Evolutionary conservation across 35 echinoderm and acorn worm species (phyloP).

Genomic region (Lytechinus pictus): DNA sequence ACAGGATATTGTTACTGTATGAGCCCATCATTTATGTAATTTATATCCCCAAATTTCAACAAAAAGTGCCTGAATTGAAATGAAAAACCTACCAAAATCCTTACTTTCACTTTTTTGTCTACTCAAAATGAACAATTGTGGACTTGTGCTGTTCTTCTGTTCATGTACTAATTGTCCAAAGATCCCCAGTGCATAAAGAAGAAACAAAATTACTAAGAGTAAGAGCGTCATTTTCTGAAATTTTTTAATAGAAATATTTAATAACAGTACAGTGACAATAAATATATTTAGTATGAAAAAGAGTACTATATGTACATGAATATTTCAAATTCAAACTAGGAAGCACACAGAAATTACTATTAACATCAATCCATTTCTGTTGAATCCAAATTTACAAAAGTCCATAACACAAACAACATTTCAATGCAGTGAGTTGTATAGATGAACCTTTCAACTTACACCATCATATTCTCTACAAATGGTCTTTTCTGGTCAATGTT

Average conservation of each 20-base stretch:
- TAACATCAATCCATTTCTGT: background rate
- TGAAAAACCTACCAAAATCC: too few relatives aligned
- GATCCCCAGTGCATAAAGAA: too few relatives aligned
- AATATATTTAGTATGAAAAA: background rate
- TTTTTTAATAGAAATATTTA: background rate
- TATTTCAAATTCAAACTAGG: background rate
- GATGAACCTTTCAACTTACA: background rate
- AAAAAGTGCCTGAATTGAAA: too few relatives aligned
- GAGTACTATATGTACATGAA: background rate
- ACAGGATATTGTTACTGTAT: too few relatives aligned
- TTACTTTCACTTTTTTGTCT: too few relatives aligned
- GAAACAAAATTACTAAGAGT: background rate
- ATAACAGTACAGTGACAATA: background rate
- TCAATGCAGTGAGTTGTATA: background rate
- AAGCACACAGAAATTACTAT: background rate
- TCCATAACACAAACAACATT: background rate
- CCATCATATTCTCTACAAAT: too few relatives aligned
- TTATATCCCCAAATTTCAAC: too few relatives aligned
- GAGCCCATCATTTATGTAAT: too few relatives aligned
- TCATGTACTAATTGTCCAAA: too few relatives aligned
- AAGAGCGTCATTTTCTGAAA: background rate
- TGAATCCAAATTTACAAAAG: background rate
- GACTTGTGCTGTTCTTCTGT: too few relatives aligned
- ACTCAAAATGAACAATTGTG: too few relatives aligned
- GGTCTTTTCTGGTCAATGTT: too few relatives aligned